Evolutionary conservation across 2,888 invertebrate genomes (phyloP).

Genomic region (Cloeon dipterum): DNA sequence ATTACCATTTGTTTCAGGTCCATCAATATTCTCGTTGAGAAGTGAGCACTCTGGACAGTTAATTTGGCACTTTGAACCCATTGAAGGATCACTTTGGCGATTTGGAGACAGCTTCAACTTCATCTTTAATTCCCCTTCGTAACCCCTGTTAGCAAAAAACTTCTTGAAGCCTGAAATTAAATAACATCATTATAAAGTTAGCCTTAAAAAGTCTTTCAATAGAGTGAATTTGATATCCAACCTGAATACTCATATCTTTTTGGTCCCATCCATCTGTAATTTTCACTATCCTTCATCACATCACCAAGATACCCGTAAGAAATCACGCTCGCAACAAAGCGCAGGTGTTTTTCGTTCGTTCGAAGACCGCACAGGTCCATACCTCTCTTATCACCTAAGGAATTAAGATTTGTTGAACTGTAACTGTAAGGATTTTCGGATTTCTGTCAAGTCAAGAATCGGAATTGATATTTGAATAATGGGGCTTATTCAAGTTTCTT

Average conservation of each 20-base stretch:
- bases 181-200: too few relatives aligned
- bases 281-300: conserved; percentile 53
- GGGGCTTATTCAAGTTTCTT: too few relatives aligned
- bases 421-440: too few relatives aligned
- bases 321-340: conserved; percentile 50
- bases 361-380: conserved; percentile 57
- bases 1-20: not conserved
- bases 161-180: conserved; percentile 29
- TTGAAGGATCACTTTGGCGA: conserved; percentile 17
- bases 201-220: too few relatives aligned
- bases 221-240: too few relatives aligned
- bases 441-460: too few relatives aligned
- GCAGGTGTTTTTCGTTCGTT: conserved; percentile 28
- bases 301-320: conserved; percentile 76
- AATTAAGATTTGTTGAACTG: too few relatives aligned
- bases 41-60: conserved; percentile 22
- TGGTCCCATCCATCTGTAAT: conserved; percentile 69
- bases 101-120: not conserved
- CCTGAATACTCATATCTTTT: conserved; percentile 58
- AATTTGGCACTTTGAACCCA: conserved; percentile 22
- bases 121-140: conserved; percentile 31
- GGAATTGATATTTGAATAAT: too few relatives aligned
- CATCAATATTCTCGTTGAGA: not conserved
- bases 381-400: conserved; percentile 35
- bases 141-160: conserved; percentile 34